A percentile compares a stretch with the other conserved stretches of the same genome.
Conservation (phyloP, 1,140 invertebrate genomes). For the Cheumatopsyche charites region DNA sequence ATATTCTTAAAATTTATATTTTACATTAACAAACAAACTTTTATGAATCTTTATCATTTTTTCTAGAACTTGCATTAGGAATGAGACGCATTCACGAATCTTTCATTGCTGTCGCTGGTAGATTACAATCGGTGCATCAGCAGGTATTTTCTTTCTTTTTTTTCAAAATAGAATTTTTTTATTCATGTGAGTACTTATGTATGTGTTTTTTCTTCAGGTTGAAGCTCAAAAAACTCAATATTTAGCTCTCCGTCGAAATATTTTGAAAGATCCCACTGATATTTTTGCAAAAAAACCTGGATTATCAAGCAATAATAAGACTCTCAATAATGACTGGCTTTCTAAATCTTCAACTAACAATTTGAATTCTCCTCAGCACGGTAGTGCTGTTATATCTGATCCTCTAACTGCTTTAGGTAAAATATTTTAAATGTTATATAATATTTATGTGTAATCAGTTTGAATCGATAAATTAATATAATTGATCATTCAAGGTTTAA, state of each 20-base stretch:
- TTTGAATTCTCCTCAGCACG: not conserved
- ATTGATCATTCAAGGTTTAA: not conserved
- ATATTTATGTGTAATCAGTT: not conserved
- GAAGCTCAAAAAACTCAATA: conserved; percentile 84
- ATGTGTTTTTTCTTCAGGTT: conserved; percentile 50
- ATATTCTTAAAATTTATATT: conserved; percentile 5
- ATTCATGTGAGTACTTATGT: not conserved
- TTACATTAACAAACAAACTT: conserved; percentile 8
- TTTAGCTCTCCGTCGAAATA: conserved; percentile 77
- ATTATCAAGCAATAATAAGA: not conserved
- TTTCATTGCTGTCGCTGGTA: conserved; percentile 82
- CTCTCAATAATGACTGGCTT: conserved; percentile 33
- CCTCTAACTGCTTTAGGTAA: conserved; percentile 45
- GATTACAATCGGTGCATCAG: conserved; percentile 79
- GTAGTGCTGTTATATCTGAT: conserved; percentile 44
- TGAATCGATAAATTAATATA: too few species aligned
- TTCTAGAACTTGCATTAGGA: conserved; percentile 71
- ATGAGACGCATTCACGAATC: conserved; percentile 83
- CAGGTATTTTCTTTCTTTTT: conserved; percentile 56
- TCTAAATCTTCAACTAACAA: conserved; percentile 7
- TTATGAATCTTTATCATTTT: conserved; percentile 49
- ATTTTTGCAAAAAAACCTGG: conserved; percentile 69
- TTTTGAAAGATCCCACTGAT: conserved; percentile 78
- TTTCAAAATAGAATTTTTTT: not conserved
- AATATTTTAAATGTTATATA: not conserved